These are phyloP conservation scores for Epinotia demarniana DNA, from an alignment of 2,888 invertebrate species.

Conservation along the genomic window DNA sequence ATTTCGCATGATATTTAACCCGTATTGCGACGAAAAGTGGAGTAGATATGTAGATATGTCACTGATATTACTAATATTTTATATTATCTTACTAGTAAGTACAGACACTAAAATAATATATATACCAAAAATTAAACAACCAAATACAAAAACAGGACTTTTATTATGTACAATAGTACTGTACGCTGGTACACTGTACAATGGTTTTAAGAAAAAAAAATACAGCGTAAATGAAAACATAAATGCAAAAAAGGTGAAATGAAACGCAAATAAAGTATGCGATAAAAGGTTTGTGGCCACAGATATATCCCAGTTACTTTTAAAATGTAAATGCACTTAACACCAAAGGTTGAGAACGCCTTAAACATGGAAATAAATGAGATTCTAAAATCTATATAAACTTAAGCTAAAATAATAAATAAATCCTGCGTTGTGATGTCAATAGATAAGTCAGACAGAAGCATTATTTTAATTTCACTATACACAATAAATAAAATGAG, in stretches of 20 bases:
- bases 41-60: no score
- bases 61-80: not conserved
- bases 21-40: not conserved
- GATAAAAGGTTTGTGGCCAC: conserved; percentile 21
- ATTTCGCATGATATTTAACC: not conserved
- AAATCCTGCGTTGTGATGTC: conserved; percentile 67
- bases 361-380: conserved; percentile 44
- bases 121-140: conserved; percentile 60
- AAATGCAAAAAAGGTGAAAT: conserved; percentile 64
- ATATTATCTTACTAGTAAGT: not conserved
- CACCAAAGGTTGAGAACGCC: conserved; percentile 19
- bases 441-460: conserved; percentile 44
- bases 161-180: conserved; percentile 73
- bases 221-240: conserved; percentile 52
- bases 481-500: not conserved
- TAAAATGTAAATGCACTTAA: conserved; percentile 37
- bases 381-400: conserved; percentile 52
- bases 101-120: conserved; percentile 8
- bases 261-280: conserved; percentile 50
- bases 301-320: not conserved
- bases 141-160: conserved; percentile 65
- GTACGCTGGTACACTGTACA: conserved; percentile 19
- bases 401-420: conserved; percentile 51
- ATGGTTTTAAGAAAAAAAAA: conserved; percentile 49
- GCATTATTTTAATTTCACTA: conserved; percentile 37